Conservation (phyloP, 2,113 vertebrate species). For the Columba livia region DNA sequence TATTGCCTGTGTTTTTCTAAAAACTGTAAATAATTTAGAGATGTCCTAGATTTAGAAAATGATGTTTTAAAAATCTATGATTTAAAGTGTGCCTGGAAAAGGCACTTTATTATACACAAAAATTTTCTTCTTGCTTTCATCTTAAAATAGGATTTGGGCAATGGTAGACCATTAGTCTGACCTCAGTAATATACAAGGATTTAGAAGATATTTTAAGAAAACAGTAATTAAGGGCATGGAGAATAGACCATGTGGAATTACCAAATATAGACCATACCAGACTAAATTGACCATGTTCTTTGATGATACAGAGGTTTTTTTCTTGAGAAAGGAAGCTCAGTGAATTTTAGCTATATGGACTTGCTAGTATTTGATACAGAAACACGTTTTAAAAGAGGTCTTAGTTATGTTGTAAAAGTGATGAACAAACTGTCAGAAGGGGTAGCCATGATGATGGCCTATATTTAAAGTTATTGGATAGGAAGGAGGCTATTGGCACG, state of each 20-base stretch:
- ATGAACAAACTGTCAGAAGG: neutral
- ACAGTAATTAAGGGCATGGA: neutral
- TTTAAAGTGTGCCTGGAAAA: constrained; percentile 21
- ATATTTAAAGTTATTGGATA: neutral
- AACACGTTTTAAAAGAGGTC: neutral
- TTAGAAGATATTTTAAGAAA: neutral
- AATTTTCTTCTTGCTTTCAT: neutral
- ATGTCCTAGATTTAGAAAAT: constrained; percentile 46
- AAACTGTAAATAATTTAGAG: constrained; percentile 50
- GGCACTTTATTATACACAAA: neutral
- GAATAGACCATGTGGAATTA: neutral
- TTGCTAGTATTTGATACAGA: neutral
- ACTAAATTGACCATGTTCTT: neutral
- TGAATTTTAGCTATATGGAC: neutral
- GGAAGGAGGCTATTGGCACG: neutral
- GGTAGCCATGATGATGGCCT: neutral
- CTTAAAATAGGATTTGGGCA: neutral
- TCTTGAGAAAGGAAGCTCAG: neutral
- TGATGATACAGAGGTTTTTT: neutral
- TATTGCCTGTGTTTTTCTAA: constrained; percentile 28
- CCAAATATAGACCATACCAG: neutral
- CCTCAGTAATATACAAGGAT: neutral
- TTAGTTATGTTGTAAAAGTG: neutral
- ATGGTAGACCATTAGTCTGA: neutral
- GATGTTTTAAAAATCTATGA: constrained; percentile 27